Evolutionary conservation across 2,888 invertebrate genomes (phyloP), one percentile per base, ranked within the genome.

Genomic region (Perdita meconis): DNA sequence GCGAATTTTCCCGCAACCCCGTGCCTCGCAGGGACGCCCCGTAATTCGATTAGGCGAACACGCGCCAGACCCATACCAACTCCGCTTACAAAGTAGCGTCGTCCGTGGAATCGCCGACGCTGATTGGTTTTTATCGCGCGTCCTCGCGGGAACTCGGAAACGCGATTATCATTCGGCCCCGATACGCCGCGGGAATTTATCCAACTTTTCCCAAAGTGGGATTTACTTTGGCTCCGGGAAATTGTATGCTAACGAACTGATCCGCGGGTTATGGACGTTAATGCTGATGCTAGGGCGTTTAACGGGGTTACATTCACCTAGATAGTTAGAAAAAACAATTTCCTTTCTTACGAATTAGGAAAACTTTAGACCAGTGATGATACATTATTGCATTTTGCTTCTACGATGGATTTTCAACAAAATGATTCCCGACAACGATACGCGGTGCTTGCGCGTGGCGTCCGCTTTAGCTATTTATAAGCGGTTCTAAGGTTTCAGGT

Each of bases 11-110:
- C n/a, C 40, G 42, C 60, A 69, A 66, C 51, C 42, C 24, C 22
- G 70, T 53, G 26, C 13, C 38, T 13, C 30, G 55, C 47, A 22
- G 36, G 19, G 47, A 22, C 22, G 34, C n/a, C 0, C 13, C 13
- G 51, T 69, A 68, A 77, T 64, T 59, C 24, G 13, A 73, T 44
- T 30, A 63, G 53, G 16, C 22, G 66, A n/a, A 40, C 47, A 40
- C 30, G 64, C 13, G 34, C 38, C 1, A 10, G 12, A 19, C 30
- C 6, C 30, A 6, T 26, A 2, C 2, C 30, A n/a, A 19, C 42
- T n/a, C 42, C 8, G 44, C 34, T 38, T 30, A 16, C 36, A 40
- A 73, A 42, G 16, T 42, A 19, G 36, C 47, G 36, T 36, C 64
- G 38, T 34, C 59, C 22, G 24, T 30, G 26, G 65, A 73, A 30